Evolutionary conservation across 2,888 invertebrate species (phyloP).

Genomic region (Nomada fabriciana): DNA sequence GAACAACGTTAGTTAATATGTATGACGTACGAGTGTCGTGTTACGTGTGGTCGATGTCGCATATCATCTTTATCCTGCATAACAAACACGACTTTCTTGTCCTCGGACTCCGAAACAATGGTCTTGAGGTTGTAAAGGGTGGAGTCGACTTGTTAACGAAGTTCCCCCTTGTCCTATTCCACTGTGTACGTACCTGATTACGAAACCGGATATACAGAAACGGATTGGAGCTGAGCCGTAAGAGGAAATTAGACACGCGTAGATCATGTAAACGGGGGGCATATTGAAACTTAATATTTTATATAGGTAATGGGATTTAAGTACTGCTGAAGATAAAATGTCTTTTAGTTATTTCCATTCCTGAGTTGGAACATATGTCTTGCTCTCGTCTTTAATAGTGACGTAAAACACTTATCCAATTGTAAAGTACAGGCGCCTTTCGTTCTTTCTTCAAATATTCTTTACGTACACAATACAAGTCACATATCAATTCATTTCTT

Average conservation of each 20-base stretch:
- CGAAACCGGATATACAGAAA: conserved; percentile 34
- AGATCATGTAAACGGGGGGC: not conserved
- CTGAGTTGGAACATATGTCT: no score
- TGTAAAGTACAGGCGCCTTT: no score
- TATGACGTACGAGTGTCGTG: conserved; percentile 69
- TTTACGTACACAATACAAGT: no score
- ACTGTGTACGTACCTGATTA: conserved; percentile 28
- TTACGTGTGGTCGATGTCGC: conserved; percentile 70
- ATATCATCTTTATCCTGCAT: conserved; percentile 70
- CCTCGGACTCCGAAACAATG: conserved; percentile 68
- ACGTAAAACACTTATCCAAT: no score
- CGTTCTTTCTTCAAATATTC: no score
- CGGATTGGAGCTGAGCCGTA: not conserved
- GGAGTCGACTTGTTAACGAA: conserved; percentile 70
- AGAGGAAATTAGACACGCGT: not conserved
- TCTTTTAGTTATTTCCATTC: no score
- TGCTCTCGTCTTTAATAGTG: no score
- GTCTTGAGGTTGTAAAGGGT: conserved; percentile 71
- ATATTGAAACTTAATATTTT: not conserved
- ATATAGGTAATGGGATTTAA: no score
- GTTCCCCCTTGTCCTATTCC: conserved; percentile 32
- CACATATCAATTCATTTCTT: no score
- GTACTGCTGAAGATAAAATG: no score
- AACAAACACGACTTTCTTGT: conserved; percentile 73
- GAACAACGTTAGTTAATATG: conserved; percentile 69